Base-by-base conservation (phyloP, 2,888 invertebrate genomes). In the Cerastoderma edule region DNA sequence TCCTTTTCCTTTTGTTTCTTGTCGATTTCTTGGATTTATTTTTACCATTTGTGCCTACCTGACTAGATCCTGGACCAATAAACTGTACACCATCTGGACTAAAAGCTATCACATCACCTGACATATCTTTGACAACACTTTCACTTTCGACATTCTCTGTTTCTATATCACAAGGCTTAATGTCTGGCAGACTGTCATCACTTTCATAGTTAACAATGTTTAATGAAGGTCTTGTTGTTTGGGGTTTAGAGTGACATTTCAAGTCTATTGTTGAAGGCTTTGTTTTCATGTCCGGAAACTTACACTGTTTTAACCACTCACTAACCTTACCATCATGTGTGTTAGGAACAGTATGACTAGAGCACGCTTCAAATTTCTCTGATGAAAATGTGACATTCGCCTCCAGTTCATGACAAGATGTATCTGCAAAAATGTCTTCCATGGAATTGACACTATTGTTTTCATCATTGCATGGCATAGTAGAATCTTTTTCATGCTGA, bases 351-450 rank as follows among this genome's bases (percentile, higher is more conserved):
- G n/a, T n/a, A n/a, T n/a, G n/a, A n/a, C n/a, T n/a, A n/a, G n/a
- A n/a, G n/a, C n/a, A n/a, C n/a, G n/a, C n/a, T n/a, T n/a, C n/a
- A n/a, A n/a, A n/a, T n/a, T n/a, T n/a, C n/a, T n/a, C n/a, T 48
- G 48, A 48, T 57, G n/a, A 28, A 46, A n/a, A n/a, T 50, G 33
- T 2, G 27, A 28, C 8, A 28, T 19, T 22, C 10, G 57, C 27
- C 30, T 57, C 33, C 19, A 19, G 27, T 27, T 30, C 57, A 32
- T 33, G 35, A 44, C 44, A 22, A 39, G 44, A 16, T 30, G 57
- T 60, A 22, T 72, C 68, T 28, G 30, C 46, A 75, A 75, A 75
- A 3, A 75, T 24, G 56, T 75, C 71, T 33, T 67, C 67, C 27
- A 67, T 63, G 6, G 71, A 71, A 30, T 60, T 33, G 24, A 48